phyloP scores from a whole-genome alignment of 2,888 invertebrate species.

The Hirtodrosophila alboralis region DNA sequence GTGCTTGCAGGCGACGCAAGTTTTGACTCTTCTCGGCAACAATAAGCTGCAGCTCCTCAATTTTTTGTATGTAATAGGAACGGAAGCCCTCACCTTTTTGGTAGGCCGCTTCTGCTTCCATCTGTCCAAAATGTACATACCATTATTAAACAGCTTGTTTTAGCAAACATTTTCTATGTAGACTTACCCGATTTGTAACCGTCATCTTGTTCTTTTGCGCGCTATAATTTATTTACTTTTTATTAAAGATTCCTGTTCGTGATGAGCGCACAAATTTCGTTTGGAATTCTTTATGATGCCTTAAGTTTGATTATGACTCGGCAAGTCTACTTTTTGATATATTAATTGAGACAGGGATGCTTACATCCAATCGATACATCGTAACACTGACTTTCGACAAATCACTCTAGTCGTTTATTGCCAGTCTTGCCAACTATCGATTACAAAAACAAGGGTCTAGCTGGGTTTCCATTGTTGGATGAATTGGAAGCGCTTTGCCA shows the following conservation, averaged over 20 bases:
- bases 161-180: background rate
- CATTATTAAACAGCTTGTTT: background rate
- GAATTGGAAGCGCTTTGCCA: too few species aligned
- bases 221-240: background rate
- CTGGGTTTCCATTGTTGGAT: too few species aligned
- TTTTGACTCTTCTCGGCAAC: conserved; percentile 99
- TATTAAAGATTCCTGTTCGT: conserved; percentile 2
- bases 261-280: background rate
- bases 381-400: too few species aligned
- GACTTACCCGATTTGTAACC: conserved; percentile 78
- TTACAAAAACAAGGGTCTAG: too few species aligned
- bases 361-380: background rate
- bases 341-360: conserved; percentile 8
- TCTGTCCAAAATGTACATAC: conserved; percentile 53
- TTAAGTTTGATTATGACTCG: conserved; percentile 47
- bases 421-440: too few species aligned
- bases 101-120: conserved; percentile 81
- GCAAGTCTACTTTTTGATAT: conserved; percentile 38
- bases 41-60: conserved; percentile 97
- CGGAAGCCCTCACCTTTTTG: conserved; percentile 92
- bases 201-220: conserved; percentile 72
- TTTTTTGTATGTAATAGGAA: conserved; percentile 98
- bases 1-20: conserved; percentile 97
- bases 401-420: too few species aligned
- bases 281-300: background rate